These are phyloP conservation scores for Melanostigma gelatinosum DNA, from an alignment of 2,113 vertebrate genomes.

Conservation along the genomic window DNA sequence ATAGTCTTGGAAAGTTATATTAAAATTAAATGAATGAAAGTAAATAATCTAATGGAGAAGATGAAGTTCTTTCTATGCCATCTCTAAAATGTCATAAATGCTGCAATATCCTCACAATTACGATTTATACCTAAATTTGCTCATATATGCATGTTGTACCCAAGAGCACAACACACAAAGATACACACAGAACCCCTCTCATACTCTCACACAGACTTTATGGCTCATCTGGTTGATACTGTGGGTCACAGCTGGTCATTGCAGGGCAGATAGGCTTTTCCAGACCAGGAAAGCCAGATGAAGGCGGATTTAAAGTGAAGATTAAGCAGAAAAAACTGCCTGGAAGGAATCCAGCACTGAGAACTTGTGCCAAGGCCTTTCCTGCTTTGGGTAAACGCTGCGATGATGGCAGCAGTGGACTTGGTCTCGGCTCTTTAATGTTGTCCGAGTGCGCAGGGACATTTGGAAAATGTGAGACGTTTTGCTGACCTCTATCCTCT, in stretches of 20 bases:
- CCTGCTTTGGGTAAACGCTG: constrained; percentile 30
- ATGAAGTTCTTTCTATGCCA: neutral
- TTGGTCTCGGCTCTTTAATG: constrained; percentile 29
- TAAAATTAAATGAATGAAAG: neutral
- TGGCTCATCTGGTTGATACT: constrained; percentile 44
- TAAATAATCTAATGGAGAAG: neutral
- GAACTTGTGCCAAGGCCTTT: constrained; percentile 41
- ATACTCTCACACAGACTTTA: neutral
- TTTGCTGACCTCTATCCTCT: constrained; percentile 49
- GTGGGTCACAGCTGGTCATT: constrained; percentile 68
- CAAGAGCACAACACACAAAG: neutral
- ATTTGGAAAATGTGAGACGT: constrained; percentile 52
- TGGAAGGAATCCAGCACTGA: constrained; percentile 65
- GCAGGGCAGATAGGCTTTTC: constrained; percentile 64
- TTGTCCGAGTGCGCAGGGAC: constrained; percentile 21
- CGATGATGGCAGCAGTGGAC: constrained; percentile 14
- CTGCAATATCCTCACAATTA: neutral
- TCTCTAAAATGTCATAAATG: neutral
- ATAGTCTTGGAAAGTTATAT: neutral
- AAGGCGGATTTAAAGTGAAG: constrained; percentile 75
- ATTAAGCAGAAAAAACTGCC: constrained; percentile 74
- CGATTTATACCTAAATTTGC: neutral
- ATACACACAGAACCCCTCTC: constrained; percentile 9
- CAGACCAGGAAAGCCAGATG: constrained; percentile 58
- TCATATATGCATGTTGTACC: neutral